Evolutionary conservation across 2,888 invertebrate species (phyloP).

Genomic region (Cephus pulcher): DNA sequence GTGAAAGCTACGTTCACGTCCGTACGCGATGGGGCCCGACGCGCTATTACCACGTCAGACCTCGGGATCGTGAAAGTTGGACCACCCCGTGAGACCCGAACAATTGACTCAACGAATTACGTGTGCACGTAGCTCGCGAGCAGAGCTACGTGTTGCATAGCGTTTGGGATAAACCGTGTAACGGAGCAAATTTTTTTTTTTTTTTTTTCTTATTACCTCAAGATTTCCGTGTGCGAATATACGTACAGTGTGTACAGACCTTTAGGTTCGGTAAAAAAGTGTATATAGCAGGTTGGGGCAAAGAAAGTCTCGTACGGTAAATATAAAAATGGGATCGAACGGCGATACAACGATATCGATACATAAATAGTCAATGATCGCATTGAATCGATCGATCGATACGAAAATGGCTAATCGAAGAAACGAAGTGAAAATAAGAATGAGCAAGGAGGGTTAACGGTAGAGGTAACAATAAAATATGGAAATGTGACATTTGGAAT

Average conservation of each 20-base stretch:
- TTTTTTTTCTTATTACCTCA: not conserved
- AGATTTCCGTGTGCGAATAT: not conserved
- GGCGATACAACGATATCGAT: not conserved
- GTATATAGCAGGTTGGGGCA: not conserved
- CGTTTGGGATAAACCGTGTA: not conserved
- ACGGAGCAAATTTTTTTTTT: too few species aligned
- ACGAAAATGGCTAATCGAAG: not conserved
- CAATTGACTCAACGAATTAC: constrained; percentile 17
- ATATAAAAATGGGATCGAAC: not conserved
- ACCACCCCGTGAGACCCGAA: constrained; percentile 9
- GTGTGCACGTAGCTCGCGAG: not conserved
- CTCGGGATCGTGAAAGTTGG: constrained; percentile 4
- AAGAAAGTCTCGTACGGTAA: not conserved
- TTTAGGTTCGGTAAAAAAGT: not conserved
- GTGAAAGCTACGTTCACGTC: constrained; percentile 38
- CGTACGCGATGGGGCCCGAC: constrained; percentile 28
- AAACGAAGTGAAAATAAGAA: not conserved
- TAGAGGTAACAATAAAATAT: constrained; percentile 22
- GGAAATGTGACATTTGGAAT: constrained; percentile 23
- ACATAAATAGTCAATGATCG: not conserved
- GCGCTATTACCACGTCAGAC: constrained; percentile 1
- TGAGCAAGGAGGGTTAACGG: not conserved
- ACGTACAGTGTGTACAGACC: not conserved
- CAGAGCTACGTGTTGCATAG: not conserved
- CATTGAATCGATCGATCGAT: not conserved